Percentiles rank a stretch among this genome's conserved stretches.
Evolutionary conservation across 2,113 vertebrate genomes (phyloP).

Genomic region (Tragelaphus strepsiceros): DNA sequence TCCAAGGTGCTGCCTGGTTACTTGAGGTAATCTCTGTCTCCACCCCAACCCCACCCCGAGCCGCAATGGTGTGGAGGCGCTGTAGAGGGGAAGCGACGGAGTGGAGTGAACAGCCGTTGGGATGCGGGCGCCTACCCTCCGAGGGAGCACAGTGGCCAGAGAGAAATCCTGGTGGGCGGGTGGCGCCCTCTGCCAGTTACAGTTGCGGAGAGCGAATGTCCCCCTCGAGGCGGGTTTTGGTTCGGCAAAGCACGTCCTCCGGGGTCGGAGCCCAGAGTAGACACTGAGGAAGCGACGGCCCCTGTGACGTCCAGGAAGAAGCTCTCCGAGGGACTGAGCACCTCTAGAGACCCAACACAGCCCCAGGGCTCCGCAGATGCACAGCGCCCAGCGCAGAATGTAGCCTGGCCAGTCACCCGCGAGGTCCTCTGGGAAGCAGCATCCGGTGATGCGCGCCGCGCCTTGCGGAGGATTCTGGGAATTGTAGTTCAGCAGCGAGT

Average conservation of each 20-base stretch:
- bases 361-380: accelerated
- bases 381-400: accelerated
- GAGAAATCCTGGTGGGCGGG: not conserved
- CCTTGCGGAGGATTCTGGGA: constrained; percentile 50
- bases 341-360: accelerated
- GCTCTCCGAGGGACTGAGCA: accelerated
- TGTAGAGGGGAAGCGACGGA: not conserved
- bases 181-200: not conserved
- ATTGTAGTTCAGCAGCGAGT: constrained; percentile 21
- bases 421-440: not conserved
- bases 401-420: accelerated
- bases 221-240: accelerated
- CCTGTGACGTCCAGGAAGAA: not conserved
- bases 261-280: accelerated
- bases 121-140: not conserved
- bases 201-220: not conserved
- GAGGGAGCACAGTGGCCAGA: not conserved
- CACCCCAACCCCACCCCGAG: not conserved
- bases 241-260: not conserved
- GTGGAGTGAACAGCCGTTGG: no score
- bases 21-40: not conserved
- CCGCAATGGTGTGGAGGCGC: not conserved
- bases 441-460: not conserved
- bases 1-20: not conserved
- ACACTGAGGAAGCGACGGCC: not conserved